Conservation (phyloP, 2,797 vertebrate genomes). For the Schizothorax lantsangensis region DNA sequence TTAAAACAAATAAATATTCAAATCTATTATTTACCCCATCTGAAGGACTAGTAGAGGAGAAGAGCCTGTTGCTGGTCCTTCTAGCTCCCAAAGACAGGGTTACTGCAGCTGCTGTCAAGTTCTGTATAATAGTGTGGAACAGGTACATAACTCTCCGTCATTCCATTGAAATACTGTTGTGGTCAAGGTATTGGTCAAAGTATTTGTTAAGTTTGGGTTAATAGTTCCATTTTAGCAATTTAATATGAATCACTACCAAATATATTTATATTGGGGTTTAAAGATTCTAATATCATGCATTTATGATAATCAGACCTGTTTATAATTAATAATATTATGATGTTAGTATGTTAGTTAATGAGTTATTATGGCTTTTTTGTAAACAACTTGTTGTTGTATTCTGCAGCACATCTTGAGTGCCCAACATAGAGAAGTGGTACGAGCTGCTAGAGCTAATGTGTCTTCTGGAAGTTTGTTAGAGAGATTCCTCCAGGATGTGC, state of each 20-base stretch:
- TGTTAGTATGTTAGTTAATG: background rate
- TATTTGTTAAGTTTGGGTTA: background rate
- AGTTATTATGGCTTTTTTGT: constrained; percentile 5
- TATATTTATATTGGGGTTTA: background rate
- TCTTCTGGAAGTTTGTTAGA: constrained; percentile 84
- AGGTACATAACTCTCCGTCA: constrained; percentile 76
- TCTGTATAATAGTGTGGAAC: constrained; percentile 86
- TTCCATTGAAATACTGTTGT: background rate
- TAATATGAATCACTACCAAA: background rate
- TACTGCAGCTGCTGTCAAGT: constrained; percentile 92
- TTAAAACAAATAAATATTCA: background rate
- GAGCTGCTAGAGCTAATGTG: constrained; percentile 69
- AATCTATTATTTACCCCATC: constrained; percentile 33
- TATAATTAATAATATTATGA: background rate
- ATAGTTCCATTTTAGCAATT: background rate
- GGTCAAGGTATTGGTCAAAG: background rate
- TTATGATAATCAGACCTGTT: background rate
- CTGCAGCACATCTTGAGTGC: constrained; percentile 88
- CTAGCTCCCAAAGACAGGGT: constrained; percentile 82
- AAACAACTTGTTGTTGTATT: constrained; percentile 2
- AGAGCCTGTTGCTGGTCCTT: constrained; percentile 71
- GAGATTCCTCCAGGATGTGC: constrained; percentile 91
- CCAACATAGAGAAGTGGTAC: constrained; percentile 85
- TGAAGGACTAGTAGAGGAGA: constrained; percentile 74
- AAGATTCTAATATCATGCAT: background rate